These are phyloP conservation scores for Pogonomyrmex barbatus DNA, from an alignment of 1,140 invertebrate species.

Conservation along the genomic window DNA sequence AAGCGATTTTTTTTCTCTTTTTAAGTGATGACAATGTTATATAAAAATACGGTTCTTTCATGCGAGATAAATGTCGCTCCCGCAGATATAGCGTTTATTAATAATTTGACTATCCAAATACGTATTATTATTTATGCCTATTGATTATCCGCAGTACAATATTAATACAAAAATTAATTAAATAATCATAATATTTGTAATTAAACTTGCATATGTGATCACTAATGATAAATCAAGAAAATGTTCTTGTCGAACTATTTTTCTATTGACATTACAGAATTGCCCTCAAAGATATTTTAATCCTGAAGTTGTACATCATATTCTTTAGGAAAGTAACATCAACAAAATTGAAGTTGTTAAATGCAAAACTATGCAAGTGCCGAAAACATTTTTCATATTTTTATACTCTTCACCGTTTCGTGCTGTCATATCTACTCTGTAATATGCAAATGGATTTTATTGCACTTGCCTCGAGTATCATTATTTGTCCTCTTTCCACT, in stretches of 20 bases:
- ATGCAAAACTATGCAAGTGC: conserved; percentile 46
- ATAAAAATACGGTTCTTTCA: background rate
- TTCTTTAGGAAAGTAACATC: conserved; percentile 17
- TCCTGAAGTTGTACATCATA: conserved; percentile 10
- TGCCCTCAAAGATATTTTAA: background rate
- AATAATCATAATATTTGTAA: background rate
- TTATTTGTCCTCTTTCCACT: conserved; percentile 26
- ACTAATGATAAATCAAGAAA: conserved; percentile 2
- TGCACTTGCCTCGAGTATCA: conserved; percentile 29
- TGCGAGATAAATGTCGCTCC: background rate
- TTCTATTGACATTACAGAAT: background rate
- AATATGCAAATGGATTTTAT: conserved; percentile 51
- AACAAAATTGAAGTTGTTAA: background rate
- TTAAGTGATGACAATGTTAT: background rate
- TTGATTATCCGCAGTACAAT: background rate
- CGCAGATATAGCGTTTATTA: background rate
- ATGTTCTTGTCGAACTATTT: background rate
- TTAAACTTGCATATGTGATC: background rate
- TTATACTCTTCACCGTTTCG: conserved; percentile 22
- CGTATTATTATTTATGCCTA: background rate
- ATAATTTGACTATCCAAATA: conserved; percentile 19
- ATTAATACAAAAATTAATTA: conserved; percentile 21
- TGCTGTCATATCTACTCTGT: conserved; percentile 21
- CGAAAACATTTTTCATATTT: conserved; percentile 56
- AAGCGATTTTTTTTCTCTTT: background rate